Conservation (phyloP, 2,888 invertebrate genomes). For the Opisthograptis luteolata region DNA sequence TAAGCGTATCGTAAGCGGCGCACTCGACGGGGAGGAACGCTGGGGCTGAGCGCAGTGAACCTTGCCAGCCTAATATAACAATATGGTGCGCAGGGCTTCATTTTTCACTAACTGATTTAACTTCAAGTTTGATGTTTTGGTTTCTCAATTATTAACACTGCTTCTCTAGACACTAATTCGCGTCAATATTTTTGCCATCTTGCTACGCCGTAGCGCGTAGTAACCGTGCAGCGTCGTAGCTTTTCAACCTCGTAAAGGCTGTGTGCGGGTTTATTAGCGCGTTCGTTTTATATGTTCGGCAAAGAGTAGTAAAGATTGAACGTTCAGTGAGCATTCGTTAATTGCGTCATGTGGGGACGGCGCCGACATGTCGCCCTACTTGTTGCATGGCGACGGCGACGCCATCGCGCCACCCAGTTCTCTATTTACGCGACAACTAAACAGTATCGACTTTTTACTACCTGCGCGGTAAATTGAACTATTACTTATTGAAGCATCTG, state of each 20-base stretch:
- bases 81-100: slow-evolving; percentile 23
- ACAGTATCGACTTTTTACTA: slow-evolving; percentile 54
- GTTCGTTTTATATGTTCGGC: slow-evolving; percentile 32
- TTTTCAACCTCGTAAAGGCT: slow-evolving; percentile 16
- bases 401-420: slow-evolving; percentile 45
- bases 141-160: background rate
- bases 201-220: slow-evolving; percentile 45
- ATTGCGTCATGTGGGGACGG: slow-evolving; percentile 45
- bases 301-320: slow-evolving; percentile 33
- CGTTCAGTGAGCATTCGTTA: slow-evolving; percentile 35
- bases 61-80: slow-evolving; percentile 29
- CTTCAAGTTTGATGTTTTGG: background rate
- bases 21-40: slow-evolving; percentile 24
- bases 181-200: background rate
- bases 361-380: slow-evolving; percentile 76
- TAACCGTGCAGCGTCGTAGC: slow-evolving; percentile 26
- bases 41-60: slow-evolving; percentile 26
- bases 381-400: slow-evolving; percentile 60
- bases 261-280: slow-evolving; percentile 28
- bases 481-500: background rate
- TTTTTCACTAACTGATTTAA: slow-evolving; percentile 28
- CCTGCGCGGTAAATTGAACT: slow-evolving; percentile 23
- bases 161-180: background rate
- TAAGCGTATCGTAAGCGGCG: slow-evolving; percentile 52
- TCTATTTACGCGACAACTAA: slow-evolving; percentile 62